Conservation (phyloP, 2,888 invertebrate species). For the Athetis lepigone region DNA sequence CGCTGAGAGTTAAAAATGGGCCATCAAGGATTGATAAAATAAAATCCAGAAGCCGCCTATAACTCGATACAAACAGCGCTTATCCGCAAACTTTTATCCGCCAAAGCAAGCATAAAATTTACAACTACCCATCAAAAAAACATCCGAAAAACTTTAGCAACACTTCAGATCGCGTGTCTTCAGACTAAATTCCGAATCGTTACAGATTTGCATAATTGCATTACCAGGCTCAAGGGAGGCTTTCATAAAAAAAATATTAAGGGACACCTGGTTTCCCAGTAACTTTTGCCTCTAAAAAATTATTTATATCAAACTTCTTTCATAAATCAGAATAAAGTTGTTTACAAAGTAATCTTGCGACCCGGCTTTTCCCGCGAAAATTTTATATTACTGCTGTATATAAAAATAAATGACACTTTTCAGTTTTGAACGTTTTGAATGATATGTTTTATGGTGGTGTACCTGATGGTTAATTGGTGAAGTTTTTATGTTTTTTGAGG, state of each 20-base stretch:
- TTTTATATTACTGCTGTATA: conserved; percentile 66
- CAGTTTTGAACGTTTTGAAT: conserved; percentile 54
- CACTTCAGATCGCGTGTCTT: conserved; percentile 67
- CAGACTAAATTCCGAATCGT: conserved; percentile 68
- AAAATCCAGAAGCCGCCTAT: neutral
- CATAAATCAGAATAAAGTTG: conserved; percentile 89
- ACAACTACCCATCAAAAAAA: conserved; percentile 41
- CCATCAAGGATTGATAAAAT: neutral
- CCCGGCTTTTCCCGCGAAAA: conserved; percentile 69
- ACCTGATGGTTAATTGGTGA: conserved; percentile 39
- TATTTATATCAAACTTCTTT: conserved; percentile 88
- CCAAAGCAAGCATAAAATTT: conserved; percentile 31
- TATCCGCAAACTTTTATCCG: conserved; percentile 2
- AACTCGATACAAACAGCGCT: conserved; percentile 27
- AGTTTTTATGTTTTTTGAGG: conserved; percentile 21
- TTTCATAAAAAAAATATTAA: conserved; percentile 86
- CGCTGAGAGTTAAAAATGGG: too few species aligned
- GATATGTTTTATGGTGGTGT: conserved; percentile 50
- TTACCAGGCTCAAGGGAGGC: conserved; percentile 72
- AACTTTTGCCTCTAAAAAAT: conserved; percentile 88
- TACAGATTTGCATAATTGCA: conserved; percentile 87
- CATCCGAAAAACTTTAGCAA: conserved; percentile 29
- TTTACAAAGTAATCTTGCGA: conserved; percentile 88
- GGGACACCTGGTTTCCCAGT: conserved; percentile 83
- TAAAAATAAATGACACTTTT: conserved; percentile 71